Percentiles rank a stretch among this genome's conserved stretches.
Evolutionary conservation across 2,888 invertebrate genomes (phyloP).

Genomic region (Rhimphoctona megacephalus): DNA sequence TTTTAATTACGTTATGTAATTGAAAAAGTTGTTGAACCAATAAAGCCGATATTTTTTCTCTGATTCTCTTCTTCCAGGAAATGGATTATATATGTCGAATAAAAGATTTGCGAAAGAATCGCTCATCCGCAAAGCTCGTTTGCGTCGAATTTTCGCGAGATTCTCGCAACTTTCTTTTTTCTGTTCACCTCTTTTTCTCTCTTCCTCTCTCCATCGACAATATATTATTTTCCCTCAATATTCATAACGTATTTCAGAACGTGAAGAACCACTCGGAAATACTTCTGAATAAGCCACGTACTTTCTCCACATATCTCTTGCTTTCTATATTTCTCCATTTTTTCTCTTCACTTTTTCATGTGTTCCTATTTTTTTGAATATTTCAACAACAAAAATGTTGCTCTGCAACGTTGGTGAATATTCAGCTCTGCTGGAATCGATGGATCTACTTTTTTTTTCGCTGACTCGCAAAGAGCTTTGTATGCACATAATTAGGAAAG

Average conservation of each 20-base stretch:
- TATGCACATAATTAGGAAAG: not conserved
- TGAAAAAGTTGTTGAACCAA: not conserved
- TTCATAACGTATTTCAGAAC: conserved; percentile 16
- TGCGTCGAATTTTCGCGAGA: conserved; percentile 38
- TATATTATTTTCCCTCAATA: conserved; percentile 29
- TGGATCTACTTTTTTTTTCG: not conserved
- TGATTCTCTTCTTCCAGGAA: conserved; percentile 6
- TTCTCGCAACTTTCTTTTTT: not conserved
- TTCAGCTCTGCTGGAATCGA: not conserved
- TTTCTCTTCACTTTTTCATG: conserved; percentile 1
- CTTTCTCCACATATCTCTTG: conserved; percentile 14
- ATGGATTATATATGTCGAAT: conserved; percentile 34
- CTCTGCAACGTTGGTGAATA: not conserved
- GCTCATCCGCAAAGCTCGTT: conserved; percentile 66
- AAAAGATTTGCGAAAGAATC: conserved; percentile 57
- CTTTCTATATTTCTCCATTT: not conserved
- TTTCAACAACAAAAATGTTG: not conserved
- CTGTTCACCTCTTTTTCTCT: not conserved
- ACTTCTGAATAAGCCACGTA: conserved; percentile 19
- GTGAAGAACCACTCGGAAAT: conserved; percentile 29
- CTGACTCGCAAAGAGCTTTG: not conserved
- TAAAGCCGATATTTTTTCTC: not conserved
- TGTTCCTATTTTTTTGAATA: not conserved
- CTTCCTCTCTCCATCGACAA: not conserved
- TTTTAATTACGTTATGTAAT: not conserved